Conservation (phyloP, 2,888 invertebrate genomes). For the Ptycholaimellus sp. region DNA sequence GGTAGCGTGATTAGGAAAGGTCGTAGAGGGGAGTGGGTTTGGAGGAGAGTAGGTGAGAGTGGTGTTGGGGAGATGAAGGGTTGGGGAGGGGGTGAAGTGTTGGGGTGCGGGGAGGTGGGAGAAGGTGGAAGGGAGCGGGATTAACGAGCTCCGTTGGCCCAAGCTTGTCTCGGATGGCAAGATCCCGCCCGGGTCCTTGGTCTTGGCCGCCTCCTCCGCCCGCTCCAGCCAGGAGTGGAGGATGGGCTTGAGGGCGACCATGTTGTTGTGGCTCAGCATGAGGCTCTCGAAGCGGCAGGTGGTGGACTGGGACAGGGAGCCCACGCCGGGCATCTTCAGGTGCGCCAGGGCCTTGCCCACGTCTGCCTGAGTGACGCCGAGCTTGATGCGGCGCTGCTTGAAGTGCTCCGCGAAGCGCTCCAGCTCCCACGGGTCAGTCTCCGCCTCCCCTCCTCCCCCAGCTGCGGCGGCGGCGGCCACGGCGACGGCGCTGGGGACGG, state of each 20-base stretch:
- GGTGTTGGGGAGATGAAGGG: too few species aligned
- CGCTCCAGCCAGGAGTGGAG: constrained; percentile 51
- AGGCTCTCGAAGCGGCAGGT: constrained; percentile 97
- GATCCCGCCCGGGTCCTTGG: too few species aligned
- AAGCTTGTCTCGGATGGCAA: too few species aligned
- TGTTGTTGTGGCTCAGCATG: constrained; percentile 95
- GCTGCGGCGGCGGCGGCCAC: background rate
- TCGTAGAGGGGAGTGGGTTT: too few species aligned
- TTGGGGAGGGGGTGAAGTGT: too few species aligned
- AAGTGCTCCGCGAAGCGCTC: constrained; percentile 99
- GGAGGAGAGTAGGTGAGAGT: too few species aligned
- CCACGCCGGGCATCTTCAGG: constrained; percentile 88
- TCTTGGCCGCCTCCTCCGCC: too few species aligned
- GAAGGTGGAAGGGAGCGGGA: too few species aligned
- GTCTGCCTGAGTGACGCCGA: constrained; percentile 96
- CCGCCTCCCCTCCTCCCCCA: constrained; percentile 16
- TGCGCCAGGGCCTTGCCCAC: constrained; percentile 93
- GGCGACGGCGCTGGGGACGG: background rate
- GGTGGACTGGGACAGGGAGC: constrained; percentile 89
- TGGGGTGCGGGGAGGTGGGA: too few species aligned
- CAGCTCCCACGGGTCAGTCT: constrained; percentile 49
- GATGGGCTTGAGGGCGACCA: constrained; percentile 97
- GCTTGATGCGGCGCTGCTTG: constrained; percentile 90
- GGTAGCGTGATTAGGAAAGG: too few species aligned
- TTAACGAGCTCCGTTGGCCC: too few species aligned